phyloP scores from a whole-genome alignment of 2,888 invertebrate genomes.

The Capitulum mitella region DNA sequence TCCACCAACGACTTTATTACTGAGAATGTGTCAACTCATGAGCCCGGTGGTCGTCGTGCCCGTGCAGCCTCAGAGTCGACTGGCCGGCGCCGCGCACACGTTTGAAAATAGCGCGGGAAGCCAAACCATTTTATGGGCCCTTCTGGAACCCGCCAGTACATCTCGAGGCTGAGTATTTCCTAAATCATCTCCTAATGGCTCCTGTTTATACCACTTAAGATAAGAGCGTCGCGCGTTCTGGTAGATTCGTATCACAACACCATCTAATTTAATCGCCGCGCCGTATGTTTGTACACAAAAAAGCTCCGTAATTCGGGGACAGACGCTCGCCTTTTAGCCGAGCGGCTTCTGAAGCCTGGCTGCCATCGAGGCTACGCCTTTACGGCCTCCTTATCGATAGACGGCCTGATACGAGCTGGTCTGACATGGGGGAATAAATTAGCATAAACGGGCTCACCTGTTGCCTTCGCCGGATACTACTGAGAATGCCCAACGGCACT shows the following conservation, averaged over 20 bases:
- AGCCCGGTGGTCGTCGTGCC: background rate
- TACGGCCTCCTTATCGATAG: background rate
- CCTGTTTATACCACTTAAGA: conserved; percentile 11
- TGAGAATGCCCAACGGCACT: too few relatives aligned
- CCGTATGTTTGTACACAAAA: conserved; percentile 10
- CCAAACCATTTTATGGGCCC: background rate
- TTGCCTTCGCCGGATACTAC: too few relatives aligned
- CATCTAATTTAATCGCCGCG: background rate
- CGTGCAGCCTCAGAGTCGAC: too few relatives aligned
- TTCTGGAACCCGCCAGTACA: background rate
- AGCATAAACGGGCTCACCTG: too few relatives aligned
- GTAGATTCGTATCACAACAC: background rate
- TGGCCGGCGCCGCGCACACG: too few relatives aligned
- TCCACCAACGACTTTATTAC: conserved; percentile 16
- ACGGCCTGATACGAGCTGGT: background rate
- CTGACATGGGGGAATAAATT: background rate
- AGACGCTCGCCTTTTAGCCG: background rate
- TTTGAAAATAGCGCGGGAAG: background rate
- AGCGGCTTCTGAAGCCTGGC: background rate
- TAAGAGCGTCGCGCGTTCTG: background rate
- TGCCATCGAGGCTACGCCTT: background rate
- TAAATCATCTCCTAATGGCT: conserved; percentile 18
- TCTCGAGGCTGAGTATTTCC: conserved; percentile 6
- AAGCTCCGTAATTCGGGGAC: background rate
- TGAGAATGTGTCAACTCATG: conserved; percentile 3